Evolutionary conservation across 1,140 invertebrate species (phyloP).

Genomic region (Drosophila pseudoobscura): DNA sequence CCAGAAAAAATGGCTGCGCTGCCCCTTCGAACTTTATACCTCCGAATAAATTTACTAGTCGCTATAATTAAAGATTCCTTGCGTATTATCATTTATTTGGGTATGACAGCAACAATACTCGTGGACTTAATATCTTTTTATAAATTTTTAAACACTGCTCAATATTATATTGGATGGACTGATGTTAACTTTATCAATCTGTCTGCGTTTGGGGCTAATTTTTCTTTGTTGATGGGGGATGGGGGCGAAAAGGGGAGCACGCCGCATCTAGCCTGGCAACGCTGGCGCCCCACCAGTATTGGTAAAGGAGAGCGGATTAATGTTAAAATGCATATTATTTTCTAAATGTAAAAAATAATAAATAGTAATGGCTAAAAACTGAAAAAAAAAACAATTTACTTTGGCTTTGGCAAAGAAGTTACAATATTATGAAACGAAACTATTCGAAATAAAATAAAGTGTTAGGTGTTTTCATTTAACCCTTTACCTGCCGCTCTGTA

Average conservation of each 20-base stretch:
- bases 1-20: slow-evolving; percentile 13
- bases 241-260: too few relatives aligned
- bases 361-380: too few relatives aligned
- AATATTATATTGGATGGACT: too few relatives aligned
- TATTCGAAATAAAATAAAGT: too few relatives aligned
- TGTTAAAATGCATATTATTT: not conserved
- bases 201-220: not conserved
- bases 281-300: not conserved
- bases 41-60: too few relatives aligned
- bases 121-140: not conserved
- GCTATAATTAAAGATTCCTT: not conserved
- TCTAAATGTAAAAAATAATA: not conserved
- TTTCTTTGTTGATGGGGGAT: too few relatives aligned
- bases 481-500: too few relatives aligned
- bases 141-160: too few relatives aligned
- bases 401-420: too few relatives aligned
- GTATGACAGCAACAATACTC: slow-evolving; percentile 1
- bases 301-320: not conserved
- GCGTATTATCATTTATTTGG: slow-evolving; percentile 34
- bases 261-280: not conserved
- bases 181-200: not conserved
- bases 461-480: not conserved
- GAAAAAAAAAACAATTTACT: too few relatives aligned
- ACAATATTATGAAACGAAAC: too few relatives aligned
- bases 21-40: slow-evolving; percentile 6